Evolutionary conservation across 2,888 invertebrate species (phyloP).

Genomic region (Zootermopsis nevadensis): DNA sequence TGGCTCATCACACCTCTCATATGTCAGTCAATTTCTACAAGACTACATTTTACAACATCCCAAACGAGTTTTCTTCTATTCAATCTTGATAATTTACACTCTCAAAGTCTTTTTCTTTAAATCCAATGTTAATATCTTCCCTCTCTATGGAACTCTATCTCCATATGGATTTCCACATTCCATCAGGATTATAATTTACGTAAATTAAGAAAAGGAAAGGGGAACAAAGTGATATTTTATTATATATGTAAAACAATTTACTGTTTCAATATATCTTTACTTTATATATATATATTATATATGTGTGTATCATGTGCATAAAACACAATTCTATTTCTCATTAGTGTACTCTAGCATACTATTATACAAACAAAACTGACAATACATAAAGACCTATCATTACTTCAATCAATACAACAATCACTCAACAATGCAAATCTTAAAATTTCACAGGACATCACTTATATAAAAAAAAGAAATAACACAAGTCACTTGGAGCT

Average conservation of each 20-base stretch:
- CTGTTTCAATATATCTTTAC: conserved; percentile 33
- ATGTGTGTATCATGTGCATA: background rate
- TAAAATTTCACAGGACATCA: background rate
- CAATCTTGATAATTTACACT: no score
- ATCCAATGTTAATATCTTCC: no score
- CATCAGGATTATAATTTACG: no score
- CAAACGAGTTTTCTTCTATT: no score
- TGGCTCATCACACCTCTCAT: no score
- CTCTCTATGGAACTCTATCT: no score
- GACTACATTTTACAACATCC: no score
- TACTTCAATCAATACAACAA: background rate
- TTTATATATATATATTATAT: no score
- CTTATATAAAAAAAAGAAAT: background rate
- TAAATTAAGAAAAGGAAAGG: background rate
- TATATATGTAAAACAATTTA: conserved; percentile 27
- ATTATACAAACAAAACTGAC: background rate
- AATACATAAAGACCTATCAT: background rate
- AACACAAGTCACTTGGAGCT: background rate
- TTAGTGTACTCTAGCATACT: conserved; percentile 9
- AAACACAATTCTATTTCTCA: conserved; percentile 17
- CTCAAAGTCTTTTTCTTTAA: no score
- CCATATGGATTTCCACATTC: no score
- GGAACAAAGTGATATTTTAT: background rate
- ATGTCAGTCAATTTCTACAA: no score
- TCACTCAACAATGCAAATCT: background rate